A percentile compares a stretch with the other conserved stretches of the same genome.
phyloP scores from a whole-genome alignment of 64 coral and sea anemone species.

The Orbicella faveolata region DNA sequence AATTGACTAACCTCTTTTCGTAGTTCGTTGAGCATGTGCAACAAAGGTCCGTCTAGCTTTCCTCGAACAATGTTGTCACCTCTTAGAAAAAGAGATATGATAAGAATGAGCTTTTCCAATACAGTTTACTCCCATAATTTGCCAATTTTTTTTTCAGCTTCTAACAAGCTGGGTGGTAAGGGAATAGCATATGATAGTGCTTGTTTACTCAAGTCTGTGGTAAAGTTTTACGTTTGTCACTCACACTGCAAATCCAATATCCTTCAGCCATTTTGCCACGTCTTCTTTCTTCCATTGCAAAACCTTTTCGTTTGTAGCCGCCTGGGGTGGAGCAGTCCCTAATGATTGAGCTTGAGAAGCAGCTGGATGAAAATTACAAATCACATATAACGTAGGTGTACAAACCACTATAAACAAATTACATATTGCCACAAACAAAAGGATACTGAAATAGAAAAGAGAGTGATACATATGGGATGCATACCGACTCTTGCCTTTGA shows the following conservation, averaged over 20 bases:
- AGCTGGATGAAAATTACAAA: neutral
- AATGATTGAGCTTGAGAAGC: neutral
- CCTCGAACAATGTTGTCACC: slow-evolving; percentile 13
- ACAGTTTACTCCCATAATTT: neutral
- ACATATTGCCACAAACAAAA: neutral
- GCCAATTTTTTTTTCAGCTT: neutral
- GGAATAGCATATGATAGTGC: neutral
- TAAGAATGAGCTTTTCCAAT: neutral
- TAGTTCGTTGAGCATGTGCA: slow-evolving; percentile 42
- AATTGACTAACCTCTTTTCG: slow-evolving; percentile 43
- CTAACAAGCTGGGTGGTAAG: too few relatives aligned
- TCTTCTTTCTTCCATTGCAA: slow-evolving; percentile 40
- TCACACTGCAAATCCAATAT: slow-evolving; percentile 31
- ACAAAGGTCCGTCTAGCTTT: slow-evolving; percentile 28
- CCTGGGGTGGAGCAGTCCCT: neutral
- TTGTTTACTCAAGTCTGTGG: neutral
- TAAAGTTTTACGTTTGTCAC: neutral
- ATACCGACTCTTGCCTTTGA: slow-evolving; percentile 12
- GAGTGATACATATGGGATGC: neutral
- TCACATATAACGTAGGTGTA: neutral
- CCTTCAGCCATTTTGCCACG: slow-evolving; percentile 39
- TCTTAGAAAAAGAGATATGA: neutral
- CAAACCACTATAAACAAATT: neutral
- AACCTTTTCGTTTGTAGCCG: neutral
- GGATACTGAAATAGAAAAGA: neutral